Percentiles rank a stretch among this genome's conserved stretches.
Conservation (phyloP, 2,797 vertebrate genomes). For the Gymnocypris eckloni region DNA sequence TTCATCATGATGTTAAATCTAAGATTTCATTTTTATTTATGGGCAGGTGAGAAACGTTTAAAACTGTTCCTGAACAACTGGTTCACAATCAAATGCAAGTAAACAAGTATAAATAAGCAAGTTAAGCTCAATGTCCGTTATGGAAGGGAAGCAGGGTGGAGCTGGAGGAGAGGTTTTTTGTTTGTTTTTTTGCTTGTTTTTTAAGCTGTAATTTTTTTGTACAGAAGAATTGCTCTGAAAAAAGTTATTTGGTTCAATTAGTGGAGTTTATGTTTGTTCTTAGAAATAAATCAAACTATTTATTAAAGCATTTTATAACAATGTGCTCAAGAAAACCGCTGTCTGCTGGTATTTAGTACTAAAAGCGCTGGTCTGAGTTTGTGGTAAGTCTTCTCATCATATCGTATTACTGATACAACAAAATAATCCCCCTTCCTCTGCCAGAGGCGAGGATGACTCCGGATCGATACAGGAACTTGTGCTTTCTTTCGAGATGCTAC, state of each 20-base stretch:
- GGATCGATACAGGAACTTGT: constrained; percentile 65
- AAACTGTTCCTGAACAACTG: constrained; percentile 70
- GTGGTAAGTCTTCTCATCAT: constrained; percentile 25
- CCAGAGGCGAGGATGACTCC: constrained; percentile 59
- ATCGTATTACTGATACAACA: constrained; percentile 10
- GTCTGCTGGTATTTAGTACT: constrained; percentile 58
- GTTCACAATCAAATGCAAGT: constrained; percentile 65
- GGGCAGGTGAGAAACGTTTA: constrained; percentile 76
- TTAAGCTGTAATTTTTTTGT: constrained; percentile 73
- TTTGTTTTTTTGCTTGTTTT: constrained; percentile 15
- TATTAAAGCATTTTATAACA: constrained; percentile 91
- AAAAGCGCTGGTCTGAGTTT: constrained; percentile 11
- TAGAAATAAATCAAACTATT: constrained; percentile 85
- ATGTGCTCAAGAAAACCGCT: constrained; percentile 66
- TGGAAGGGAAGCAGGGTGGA: constrained; percentile 57
- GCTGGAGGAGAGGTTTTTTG: constrained; percentile 38
- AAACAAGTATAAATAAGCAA: constrained; percentile 42
- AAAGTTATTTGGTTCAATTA: constrained; percentile 79
- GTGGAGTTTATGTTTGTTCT: constrained; percentile 87
- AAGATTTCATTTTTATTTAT: constrained; percentile 69
- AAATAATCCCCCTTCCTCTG: constrained; percentile 52
- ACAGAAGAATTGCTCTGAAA: constrained; percentile 81
- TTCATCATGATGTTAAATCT: constrained; percentile 63
- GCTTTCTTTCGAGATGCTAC: no score
- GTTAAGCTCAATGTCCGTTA: constrained; percentile 69